Conservation (phyloP, 2,113 vertebrate species). For the Sminthopsis crassicaudata region DNA sequence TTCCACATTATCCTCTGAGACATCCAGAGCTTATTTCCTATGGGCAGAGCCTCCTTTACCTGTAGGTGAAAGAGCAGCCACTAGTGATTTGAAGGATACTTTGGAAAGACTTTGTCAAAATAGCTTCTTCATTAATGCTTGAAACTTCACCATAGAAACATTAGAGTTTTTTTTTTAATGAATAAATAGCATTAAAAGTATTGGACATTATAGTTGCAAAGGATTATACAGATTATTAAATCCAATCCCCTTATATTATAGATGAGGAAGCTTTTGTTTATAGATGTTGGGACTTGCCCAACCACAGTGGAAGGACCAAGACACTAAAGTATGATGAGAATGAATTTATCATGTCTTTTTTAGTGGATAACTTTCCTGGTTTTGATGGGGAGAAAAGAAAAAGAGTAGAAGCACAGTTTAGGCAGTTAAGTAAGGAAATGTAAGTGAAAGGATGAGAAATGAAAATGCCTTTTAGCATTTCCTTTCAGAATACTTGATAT, state of each 20-base stretch:
- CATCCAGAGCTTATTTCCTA: neutral
- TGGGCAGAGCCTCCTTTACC: neutral
- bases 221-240: neutral
- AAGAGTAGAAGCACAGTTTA: neutral
- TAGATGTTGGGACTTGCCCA: neutral
- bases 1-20: neutral
- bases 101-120: neutral
- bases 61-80: neutral
- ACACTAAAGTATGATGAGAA: slow-evolving; percentile 48
- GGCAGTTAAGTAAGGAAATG: neutral
- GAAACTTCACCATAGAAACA: neutral
- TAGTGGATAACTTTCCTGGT: slow-evolving; percentile 62
- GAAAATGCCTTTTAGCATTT: neutral
- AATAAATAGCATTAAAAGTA: neutral
- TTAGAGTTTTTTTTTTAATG: neutral
- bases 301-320: neutral
- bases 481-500: neutral
- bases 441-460: neutral
- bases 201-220: neutral
- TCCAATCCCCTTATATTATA: neutral
- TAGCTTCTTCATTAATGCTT: neutral
- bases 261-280: neutral
- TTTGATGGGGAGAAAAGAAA: neutral
- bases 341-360: slow-evolving; percentile 64
- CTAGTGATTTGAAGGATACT: neutral